Base-by-base conservation (phyloP, 2,888 invertebrate genomes). In the Sepiola atlantica region DNA sequence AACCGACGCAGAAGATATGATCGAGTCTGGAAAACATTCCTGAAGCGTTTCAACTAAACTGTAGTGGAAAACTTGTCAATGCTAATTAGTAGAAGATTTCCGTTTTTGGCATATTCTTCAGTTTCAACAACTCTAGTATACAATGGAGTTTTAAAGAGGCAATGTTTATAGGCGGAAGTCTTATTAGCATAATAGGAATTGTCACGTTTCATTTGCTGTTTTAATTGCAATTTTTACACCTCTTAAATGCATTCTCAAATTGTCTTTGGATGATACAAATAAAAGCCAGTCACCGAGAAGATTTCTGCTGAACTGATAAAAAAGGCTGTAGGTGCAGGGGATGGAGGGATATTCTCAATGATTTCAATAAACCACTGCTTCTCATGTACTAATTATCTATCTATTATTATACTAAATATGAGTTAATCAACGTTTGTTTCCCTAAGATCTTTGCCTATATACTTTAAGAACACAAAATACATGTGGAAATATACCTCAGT, bases 131-230 rank as follows among this genome's bases (percentile, higher is more conserved):
- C 28, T 28, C 12, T 28, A 77, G 77, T 77, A 28, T n/a, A n/a
- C 77, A n/a, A 77, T 77, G 77, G 77, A 77, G n/a, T 77, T 77
- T 77, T n/a, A 77, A n/a, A n/a, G 77, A 77, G n/a, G 77, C 77
- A 77, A 77, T 77, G 77, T 77, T 77, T 77, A 77, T 77, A 77
- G n/a, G 77, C 28, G 77, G 77, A 77, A 28, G n/a, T 77, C 10
- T 77, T 77, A 28, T 77, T 77, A 77, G 14, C 77, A 77, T 77
- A 77, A 77, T 77, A 77, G n/a, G 28, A 77, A 77, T 77, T 77
- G 77, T 77, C 77, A 77, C 77, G n/a, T 77, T 77, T 77, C 77
- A 77, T 77, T 77, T 77, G 10, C 77, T 28, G 28, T 77, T 77
- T n/a, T 77, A 77, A 77, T 77, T 77, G 77, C 77, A 77, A 77